Evolutionary conservation across 2,797 vertebrate species (phyloP).

Genomic region (Amblyraja radiata): DNA sequence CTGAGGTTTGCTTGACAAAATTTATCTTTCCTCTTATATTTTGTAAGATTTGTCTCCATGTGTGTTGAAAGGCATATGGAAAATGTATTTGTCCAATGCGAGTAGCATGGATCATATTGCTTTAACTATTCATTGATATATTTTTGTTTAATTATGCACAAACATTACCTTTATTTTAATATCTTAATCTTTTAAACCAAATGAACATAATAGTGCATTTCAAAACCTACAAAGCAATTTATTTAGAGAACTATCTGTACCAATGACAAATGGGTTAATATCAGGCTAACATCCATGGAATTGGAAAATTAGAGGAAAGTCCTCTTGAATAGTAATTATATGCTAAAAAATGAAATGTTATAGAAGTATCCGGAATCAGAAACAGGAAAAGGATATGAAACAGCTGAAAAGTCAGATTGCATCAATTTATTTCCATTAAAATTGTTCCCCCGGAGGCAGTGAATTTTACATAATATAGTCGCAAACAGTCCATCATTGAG

Average conservation of each 20-base stretch:
- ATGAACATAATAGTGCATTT: background rate
- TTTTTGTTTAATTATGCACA: background rate
- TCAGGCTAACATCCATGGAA: background rate
- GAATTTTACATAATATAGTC: background rate
- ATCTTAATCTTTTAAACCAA: background rate
- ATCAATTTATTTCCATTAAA: slow-evolving; percentile 15
- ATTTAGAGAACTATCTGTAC: background rate
- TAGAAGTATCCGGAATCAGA: background rate
- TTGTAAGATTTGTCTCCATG: background rate
- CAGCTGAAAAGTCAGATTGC: slow-evolving; percentile 20
- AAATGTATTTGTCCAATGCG: background rate
- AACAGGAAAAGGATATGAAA: slow-evolving; percentile 34
- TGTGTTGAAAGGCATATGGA: background rate
- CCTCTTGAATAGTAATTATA: background rate
- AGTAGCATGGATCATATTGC: background rate
- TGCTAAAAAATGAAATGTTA: slow-evolving; percentile 1
- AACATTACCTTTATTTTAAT: background rate
- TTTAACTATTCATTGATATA: background rate
- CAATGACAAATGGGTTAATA: background rate
- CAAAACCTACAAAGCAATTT: background rate
- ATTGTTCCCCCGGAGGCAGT: background rate
- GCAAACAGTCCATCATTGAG: background rate
- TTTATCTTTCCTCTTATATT: background rate
- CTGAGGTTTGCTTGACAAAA: background rate
- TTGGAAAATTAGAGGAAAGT: background rate